Percentiles rank a stretch among this genome's conserved stretches.
phyloP scores from a whole-genome alignment of 2,113 vertebrate species.

The Cyanoramphus novaezelandiae region DNA sequence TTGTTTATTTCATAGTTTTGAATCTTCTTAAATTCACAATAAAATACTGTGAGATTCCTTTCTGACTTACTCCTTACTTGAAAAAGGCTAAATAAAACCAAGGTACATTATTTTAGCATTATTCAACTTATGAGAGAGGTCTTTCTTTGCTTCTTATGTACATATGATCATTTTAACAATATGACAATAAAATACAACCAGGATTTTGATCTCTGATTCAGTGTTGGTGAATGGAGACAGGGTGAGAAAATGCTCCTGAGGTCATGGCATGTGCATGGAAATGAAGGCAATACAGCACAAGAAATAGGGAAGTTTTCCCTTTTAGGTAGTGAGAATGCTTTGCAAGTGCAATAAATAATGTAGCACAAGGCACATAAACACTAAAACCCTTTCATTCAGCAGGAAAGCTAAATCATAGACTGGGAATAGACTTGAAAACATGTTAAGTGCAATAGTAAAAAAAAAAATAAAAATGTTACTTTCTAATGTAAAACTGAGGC shows the following conservation, averaged over 20 bases:
- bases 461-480: background rate
- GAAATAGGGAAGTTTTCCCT: background rate
- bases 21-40: background rate
- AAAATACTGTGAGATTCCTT: background rate
- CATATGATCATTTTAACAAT: background rate
- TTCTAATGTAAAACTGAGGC: background rate
- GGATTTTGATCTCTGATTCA: background rate
- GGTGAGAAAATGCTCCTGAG: background rate
- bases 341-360: constrained; percentile 10
- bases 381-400: constrained; percentile 4
- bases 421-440: constrained; percentile 2
- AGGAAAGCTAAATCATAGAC: background rate
- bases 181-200: background rate
- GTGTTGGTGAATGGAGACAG: background rate
- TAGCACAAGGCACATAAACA: background rate
- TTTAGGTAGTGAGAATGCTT: background rate
- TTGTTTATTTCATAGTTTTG: background rate
- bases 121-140: background rate
- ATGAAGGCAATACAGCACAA: background rate
- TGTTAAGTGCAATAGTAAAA: constrained; percentile 13
- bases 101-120: background rate
- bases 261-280: background rate
- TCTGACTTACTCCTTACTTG: background rate
- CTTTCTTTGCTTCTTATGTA: background rate
- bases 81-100: background rate